phyloP scores from a whole-genome alignment of 2,888 invertebrate species.

The Heliothis peltigera region DNA sequence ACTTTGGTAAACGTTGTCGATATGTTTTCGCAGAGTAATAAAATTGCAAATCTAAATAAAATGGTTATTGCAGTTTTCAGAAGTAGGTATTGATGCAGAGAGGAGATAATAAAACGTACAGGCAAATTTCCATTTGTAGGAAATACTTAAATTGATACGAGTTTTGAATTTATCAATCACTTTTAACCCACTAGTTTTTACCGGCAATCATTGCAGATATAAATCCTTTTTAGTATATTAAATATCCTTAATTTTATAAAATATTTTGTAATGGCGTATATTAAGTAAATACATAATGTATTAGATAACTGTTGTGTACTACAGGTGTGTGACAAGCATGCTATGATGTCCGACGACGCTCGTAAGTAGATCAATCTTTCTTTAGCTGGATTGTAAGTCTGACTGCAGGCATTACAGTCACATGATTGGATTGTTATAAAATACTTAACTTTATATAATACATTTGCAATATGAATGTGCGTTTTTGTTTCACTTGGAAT shows the following conservation, averaged over 20 bases:
- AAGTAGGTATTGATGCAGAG: neutral
- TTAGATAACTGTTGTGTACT: slow-evolving; percentile 39
- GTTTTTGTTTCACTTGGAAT: neutral
- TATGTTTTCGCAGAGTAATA: neutral
- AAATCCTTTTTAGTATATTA: neutral
- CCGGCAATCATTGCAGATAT: neutral
- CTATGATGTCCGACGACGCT: slow-evolving; percentile 13
- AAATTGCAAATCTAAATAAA: neutral
- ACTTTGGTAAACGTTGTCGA: neutral
- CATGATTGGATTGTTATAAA: neutral
- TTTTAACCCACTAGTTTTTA: neutral
- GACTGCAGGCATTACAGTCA: neutral
- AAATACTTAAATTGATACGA: neutral
- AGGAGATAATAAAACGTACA: neutral
- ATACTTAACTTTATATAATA: neutral
- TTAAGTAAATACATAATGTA: slow-evolving; percentile 47
- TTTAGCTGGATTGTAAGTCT: slow-evolving; percentile 12
- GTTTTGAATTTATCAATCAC: neutral
- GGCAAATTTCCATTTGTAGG: neutral
- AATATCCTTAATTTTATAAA: neutral
- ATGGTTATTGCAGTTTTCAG: neutral
- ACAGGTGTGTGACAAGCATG: slow-evolving; percentile 43
- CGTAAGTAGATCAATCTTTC: slow-evolving; percentile 37
- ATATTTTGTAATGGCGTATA: slow-evolving; percentile 21
- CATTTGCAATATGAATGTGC: slow-evolving; percentile 2